Conservation (phyloP, 2,113 vertebrate species). For the Eonycteris spelaea region DNA sequence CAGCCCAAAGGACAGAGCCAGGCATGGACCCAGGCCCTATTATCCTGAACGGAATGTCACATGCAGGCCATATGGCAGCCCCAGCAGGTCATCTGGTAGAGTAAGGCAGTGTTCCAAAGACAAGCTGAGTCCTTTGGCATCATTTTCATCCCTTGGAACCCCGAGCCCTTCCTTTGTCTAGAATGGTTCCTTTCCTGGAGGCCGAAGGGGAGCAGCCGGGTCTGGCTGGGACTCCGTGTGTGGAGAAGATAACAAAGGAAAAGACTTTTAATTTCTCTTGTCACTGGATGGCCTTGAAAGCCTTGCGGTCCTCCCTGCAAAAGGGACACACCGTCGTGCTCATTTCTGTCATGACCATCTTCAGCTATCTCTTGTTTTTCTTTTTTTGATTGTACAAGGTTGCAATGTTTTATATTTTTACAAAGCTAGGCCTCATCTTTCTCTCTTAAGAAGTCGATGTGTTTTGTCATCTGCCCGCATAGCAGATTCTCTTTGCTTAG, state of each 20-base stretch:
- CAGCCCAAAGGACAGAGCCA: slow-evolving; percentile 32
- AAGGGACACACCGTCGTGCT: not conserved
- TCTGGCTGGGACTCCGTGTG: not conserved
- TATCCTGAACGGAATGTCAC: slow-evolving; percentile 53
- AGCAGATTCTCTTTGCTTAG: not conserved
- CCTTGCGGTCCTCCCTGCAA: not conserved
- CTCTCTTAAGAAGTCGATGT: not conserved
- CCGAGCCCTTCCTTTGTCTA: slow-evolving; percentile 34
- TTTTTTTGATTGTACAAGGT: not conserved
- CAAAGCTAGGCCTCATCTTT: not conserved
- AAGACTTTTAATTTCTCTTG: not conserved
- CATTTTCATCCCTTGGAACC: not conserved
- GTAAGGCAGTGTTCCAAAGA: slow-evolving; percentile 15
- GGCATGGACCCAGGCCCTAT: slow-evolving; percentile 47
- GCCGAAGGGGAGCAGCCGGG: not conserved
- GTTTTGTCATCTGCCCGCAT: not conserved
- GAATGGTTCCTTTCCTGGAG: not conserved
- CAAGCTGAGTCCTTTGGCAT: slow-evolving; percentile 54
- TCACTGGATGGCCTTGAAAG: not conserved
- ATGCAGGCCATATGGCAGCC: slow-evolving; percentile 53
- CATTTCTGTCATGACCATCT: not conserved
- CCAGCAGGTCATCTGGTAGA: slow-evolving; percentile 62
- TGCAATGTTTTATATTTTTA: not conserved
- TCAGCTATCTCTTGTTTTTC: not conserved
- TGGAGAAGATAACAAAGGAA: not conserved